Evolutionary conservation across 2,888 invertebrate species (phyloP).

Genomic region (Trachelus stipa): DNA sequence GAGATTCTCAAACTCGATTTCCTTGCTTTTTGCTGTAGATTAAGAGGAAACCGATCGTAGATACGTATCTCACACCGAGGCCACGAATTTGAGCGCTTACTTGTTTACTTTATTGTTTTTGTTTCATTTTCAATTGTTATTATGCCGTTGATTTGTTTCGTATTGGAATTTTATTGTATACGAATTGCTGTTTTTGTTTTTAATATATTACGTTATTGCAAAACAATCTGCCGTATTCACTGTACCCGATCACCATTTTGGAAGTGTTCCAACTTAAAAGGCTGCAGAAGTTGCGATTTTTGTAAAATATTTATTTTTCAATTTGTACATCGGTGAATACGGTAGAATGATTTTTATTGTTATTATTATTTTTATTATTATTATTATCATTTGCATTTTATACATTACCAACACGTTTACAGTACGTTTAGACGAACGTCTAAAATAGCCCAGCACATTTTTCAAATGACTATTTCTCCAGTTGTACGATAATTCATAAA

Average conservation of each 20-base stretch:
- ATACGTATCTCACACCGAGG: conserved; percentile 53
- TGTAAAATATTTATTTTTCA: neutral
- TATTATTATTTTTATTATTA: neutral
- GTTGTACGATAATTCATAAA: neutral
- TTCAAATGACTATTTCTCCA: neutral
- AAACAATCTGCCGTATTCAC: conserved; percentile 60
- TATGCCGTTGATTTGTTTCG: conserved; percentile 32
- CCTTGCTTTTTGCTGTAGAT: neutral
- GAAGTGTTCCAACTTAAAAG: conserved; percentile 11
- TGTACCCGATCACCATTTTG: conserved; percentile 51
- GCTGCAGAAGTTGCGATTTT: neutral
- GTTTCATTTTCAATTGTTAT: conserved; percentile 14
- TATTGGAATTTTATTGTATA: conserved; percentile 41
- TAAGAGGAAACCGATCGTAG: neutral
- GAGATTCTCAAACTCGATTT: neutral
- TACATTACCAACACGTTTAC: neutral
- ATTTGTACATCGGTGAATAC: neutral
- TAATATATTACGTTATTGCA: conserved; percentile 56
- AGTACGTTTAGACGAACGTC: neutral
- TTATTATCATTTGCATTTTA: neutral
- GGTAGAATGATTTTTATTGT: conserved; percentile 5
- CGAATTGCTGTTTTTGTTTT: conserved; percentile 27
- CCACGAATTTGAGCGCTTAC: conserved; percentile 32
- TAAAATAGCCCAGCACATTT: neutral
- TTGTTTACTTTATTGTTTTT: neutral